A percentile compares a stretch with the other conserved stretches of the same genome.
phyloP scores from a whole-genome alignment of 23 tunicate genomes.

The Trididemnum clinides region DNA sequence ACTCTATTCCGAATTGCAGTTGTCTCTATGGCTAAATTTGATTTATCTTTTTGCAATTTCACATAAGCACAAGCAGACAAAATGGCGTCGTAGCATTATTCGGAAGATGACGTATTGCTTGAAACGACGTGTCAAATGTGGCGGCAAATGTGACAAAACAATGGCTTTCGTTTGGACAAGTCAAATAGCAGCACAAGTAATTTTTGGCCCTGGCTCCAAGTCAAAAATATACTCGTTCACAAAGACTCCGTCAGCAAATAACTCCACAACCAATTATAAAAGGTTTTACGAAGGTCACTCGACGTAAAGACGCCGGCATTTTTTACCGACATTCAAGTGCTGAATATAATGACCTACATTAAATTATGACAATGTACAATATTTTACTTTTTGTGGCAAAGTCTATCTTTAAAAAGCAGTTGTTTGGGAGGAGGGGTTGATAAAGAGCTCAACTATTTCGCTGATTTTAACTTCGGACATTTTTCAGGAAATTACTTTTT shows the following conservation, averaged over 20 bases:
- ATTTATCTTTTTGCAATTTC: too few relatives aligned
- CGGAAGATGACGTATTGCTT: background rate
- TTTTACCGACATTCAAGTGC: too few relatives aligned
- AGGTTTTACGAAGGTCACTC: conserved; percentile 14
- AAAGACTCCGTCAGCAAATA: background rate
- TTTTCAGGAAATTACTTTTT: too few relatives aligned
- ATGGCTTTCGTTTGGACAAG: conserved; percentile 6
- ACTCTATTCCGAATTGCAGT: too few relatives aligned
- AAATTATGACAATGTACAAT: too few relatives aligned
- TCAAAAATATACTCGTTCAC: background rate
- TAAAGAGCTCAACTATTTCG: too few relatives aligned
- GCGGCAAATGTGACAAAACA: conserved; percentile 52
- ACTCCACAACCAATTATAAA: background rate
- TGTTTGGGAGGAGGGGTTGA: too few relatives aligned
- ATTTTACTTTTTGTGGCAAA: too few relatives aligned
- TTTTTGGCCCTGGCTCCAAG: background rate
- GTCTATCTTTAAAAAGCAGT: too few relatives aligned
- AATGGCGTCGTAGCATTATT: conserved; percentile 1
- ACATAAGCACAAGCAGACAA: conserved; percentile 1
- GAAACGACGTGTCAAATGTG: background rate
- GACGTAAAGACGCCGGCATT: conserved; percentile 22
- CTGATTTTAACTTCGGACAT: too few relatives aligned
- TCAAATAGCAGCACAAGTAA: background rate
- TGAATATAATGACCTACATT: too few relatives aligned
- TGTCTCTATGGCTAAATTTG: too few relatives aligned